Conservation (phyloP, 2,888 invertebrate genomes). For the Cheilosia impressa region DNA sequence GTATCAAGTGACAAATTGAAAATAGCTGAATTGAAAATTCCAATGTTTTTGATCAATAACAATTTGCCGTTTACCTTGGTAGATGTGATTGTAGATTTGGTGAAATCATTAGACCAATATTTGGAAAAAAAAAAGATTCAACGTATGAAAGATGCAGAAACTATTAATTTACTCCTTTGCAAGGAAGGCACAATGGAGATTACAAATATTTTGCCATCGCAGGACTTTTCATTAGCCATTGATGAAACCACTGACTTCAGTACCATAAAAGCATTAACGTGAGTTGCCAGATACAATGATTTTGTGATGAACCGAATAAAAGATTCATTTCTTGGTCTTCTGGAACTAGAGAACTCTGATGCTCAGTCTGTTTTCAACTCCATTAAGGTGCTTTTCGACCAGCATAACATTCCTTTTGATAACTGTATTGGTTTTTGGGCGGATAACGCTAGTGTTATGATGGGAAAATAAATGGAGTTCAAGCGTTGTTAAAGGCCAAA, state of each 20-base stretch:
- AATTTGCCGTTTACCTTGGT: not conserved
- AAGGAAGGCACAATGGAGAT: not conserved
- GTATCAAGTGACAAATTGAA: no score
- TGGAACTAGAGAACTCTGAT: not conserved
- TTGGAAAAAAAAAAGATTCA: not conserved
- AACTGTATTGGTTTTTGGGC: not conserved
- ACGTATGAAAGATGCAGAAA: not conserved
- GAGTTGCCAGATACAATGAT: not conserved
- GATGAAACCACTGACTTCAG: not conserved
- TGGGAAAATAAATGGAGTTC: not conserved
- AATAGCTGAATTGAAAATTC: no score
- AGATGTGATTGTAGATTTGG: slow-evolving; percentile 14
- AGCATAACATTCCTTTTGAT: not conserved
- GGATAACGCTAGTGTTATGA: not conserved
- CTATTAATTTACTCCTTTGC: not conserved
- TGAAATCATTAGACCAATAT: slow-evolving; percentile 3
- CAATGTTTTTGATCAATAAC: not conserved
- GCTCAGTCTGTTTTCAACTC: not conserved
- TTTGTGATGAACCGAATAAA: no score
- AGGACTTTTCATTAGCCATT: not conserved
- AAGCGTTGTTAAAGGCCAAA: no score
- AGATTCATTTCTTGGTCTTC: no score
- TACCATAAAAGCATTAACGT: not conserved
- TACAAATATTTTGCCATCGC: slow-evolving; percentile 5
- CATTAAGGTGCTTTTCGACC: not conserved